These are phyloP conservation scores for Scolopax bukidnonensis DNA, from an alignment of 2,797 vertebrate species.

Conservation along the genomic window DNA sequence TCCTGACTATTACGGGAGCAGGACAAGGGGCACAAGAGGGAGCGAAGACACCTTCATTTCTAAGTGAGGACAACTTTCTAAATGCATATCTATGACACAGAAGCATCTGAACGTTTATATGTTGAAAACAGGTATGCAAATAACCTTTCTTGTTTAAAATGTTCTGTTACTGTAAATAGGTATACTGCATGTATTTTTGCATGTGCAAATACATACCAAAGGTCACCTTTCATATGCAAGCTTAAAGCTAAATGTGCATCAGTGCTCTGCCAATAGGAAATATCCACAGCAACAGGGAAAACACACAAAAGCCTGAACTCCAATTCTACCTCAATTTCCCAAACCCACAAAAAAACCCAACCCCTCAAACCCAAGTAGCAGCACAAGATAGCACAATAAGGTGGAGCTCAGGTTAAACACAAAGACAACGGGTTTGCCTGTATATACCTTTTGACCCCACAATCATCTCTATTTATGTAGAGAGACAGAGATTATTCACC, in stretches of 20 bases:
- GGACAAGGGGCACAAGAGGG: background rate
- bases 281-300: background rate
- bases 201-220: background rate
- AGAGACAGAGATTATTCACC: constrained; percentile 23
- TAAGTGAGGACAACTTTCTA: background rate
- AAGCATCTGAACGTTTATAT: background rate
- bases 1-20: background rate
- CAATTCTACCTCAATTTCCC: background rate
- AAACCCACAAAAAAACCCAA: constrained; percentile 30
- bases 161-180: background rate
- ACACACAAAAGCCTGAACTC: background rate
- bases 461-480: constrained; percentile 9
- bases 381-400: constrained; percentile 12
- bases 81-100: background rate
- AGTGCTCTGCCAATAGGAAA: background rate
- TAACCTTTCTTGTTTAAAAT: background rate
- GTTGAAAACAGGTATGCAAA: background rate
- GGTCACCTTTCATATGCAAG: background rate
- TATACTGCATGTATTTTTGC: background rate
- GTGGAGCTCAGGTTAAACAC: constrained; percentile 3
- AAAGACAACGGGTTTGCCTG: background rate
- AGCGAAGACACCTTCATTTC: background rate
- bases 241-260: background rate
- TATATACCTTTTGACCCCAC: constrained; percentile 6
- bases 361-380: constrained; percentile 17